phyloP scores from a whole-genome alignment of 2,113 vertebrate genomes.

The Promerops cafer region DNA sequence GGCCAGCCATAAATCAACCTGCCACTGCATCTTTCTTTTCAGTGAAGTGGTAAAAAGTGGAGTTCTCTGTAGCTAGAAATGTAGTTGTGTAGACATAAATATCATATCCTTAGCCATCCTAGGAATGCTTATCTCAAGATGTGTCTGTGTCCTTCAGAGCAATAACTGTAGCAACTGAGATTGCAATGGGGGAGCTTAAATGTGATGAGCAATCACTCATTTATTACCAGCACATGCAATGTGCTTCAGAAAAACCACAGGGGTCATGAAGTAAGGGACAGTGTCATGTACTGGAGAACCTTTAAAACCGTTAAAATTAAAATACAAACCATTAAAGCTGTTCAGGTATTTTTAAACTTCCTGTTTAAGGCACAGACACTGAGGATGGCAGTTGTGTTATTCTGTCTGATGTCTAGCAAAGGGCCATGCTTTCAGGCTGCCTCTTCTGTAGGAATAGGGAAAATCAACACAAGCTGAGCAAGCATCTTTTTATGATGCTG shows the following conservation, averaged over 20 bases:
- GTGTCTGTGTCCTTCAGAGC: conserved; percentile 57
- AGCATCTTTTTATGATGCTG: not conserved
- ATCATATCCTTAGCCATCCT: conserved; percentile 53
- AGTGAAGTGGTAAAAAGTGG: conserved; percentile 52
- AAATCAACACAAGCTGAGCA: conserved; percentile 33
- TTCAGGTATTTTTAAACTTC: conserved; percentile 60
- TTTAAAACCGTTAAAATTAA: conserved; percentile 67
- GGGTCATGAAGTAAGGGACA: conserved; percentile 41
- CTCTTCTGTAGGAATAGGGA: not conserved
- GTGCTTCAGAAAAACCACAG: conserved; percentile 42
- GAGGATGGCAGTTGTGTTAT: conserved; percentile 50
- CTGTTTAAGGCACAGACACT: conserved; percentile 44
- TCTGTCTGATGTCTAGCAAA: conserved; percentile 54
- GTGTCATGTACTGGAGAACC: conserved; percentile 38
- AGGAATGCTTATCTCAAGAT: conserved; percentile 55
- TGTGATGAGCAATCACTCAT: conserved; percentile 19
- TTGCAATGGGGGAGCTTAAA: conserved; percentile 51
- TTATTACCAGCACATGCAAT: conserved; percentile 62
- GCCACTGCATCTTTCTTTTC: conserved; percentile 24
- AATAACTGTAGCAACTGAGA: conserved; percentile 60
- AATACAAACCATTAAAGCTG: conserved; percentile 52
- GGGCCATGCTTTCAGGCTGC: not conserved
- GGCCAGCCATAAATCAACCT: conserved; percentile 60
- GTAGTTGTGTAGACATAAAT: conserved; percentile 66
- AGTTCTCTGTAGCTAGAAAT: conserved; percentile 61